Conservation (phyloP, 2,888 invertebrate species). For the Invenusta paracnida region DNA sequence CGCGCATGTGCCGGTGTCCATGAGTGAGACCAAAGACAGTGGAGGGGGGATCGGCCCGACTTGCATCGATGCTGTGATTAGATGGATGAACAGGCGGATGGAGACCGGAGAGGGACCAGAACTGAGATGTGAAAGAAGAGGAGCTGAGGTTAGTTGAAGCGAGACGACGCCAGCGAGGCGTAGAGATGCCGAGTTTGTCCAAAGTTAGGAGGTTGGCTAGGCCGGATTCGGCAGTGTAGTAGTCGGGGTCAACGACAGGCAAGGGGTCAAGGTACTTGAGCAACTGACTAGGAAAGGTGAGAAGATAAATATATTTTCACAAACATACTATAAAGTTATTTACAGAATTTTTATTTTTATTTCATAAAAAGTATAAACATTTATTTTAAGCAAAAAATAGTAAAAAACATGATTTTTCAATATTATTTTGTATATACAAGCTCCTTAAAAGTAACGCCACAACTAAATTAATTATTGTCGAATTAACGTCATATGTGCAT, state of each 20-base stretch:
- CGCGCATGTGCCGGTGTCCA: neutral
- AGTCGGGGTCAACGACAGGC: neutral
- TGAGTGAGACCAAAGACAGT: neutral
- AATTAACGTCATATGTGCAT: no score
- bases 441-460: no score
- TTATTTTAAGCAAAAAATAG: no score
- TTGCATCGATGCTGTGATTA: neutral
- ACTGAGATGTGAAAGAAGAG: neutral
- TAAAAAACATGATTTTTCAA: no score
- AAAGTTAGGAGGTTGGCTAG: neutral
- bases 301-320: no score
- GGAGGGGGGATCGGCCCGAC: neutral
- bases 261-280: no score
- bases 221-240: neutral
- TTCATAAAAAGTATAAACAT: no score
- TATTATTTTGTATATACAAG: no score
- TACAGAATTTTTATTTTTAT: no score
- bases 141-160: neutral
- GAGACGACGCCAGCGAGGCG: neutral
- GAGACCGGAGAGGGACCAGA: neutral
- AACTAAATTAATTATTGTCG: no score
- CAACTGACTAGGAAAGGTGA: no score
- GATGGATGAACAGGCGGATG: neutral
- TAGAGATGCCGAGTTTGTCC: neutral
- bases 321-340: no score